These are phyloP conservation scores for Zhuqinia jingwanae DNA, from an alignment of 2,888 invertebrate genomes.

Conservation along the genomic window DNA sequence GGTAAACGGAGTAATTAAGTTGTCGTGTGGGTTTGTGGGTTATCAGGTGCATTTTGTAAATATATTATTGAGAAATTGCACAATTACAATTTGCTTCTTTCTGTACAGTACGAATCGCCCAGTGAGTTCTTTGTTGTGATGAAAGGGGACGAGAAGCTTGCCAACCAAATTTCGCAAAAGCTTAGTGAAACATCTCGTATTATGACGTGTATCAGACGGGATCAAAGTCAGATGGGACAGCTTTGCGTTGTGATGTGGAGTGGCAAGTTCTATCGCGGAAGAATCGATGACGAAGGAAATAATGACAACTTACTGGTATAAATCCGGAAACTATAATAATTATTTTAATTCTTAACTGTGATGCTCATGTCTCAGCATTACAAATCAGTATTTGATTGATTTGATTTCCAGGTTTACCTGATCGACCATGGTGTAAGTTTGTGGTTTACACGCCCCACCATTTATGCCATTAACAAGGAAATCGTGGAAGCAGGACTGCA, in stretches of 20 bases:
- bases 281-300: constrained; percentile 69
- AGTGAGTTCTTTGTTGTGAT: constrained; percentile 69
- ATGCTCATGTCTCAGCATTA: too few species aligned
- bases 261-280: constrained; percentile 54
- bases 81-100: too few species aligned
- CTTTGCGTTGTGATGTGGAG: constrained; percentile 56
- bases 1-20: too few species aligned
- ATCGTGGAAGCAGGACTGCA: constrained; percentile 22
- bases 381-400: too few species aligned
- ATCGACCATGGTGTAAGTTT: constrained; percentile 89
- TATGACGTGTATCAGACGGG: not conserved
- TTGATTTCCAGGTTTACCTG: constrained; percentile 86
- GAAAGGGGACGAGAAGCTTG: not conserved
- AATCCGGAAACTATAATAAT: too few species aligned
- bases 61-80: too few species aligned
- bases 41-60: too few species aligned
- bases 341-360: too few species aligned
- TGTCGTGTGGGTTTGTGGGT: too few species aligned
- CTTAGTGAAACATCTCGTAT: not conserved
- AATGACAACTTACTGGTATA: constrained; percentile 5
- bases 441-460: constrained; percentile 58
- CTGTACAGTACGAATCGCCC: constrained; percentile 61
- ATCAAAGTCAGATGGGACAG: constrained; percentile 55
- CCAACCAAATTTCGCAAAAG: not conserved
- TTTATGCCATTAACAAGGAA: constrained; percentile 46